Conservation (phyloP, 37 sponge, comb jelly and placozoan genomes). For the Oscarella lobularis region DNA sequence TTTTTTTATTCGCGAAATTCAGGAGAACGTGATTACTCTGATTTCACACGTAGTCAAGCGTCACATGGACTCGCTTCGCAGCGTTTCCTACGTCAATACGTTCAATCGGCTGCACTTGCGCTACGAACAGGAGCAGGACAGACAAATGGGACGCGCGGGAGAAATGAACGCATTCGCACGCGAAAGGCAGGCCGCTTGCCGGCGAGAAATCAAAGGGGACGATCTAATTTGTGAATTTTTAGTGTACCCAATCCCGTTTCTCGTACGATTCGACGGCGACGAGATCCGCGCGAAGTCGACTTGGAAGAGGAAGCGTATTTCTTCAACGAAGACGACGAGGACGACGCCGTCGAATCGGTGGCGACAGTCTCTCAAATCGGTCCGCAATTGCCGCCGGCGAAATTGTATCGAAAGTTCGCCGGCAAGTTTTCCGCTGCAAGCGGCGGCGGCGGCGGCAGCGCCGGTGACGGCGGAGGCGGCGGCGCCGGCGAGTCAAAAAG, state of each 20-base stretch:
- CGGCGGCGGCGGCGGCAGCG: too few species aligned
- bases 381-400: too few species aligned
- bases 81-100: constrained; percentile 64
- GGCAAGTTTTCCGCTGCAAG: too few species aligned
- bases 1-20: neutral
- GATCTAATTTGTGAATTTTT: constrained; percentile 1
- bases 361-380: too few species aligned
- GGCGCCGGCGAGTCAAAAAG: too few species aligned
- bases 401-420: too few species aligned
- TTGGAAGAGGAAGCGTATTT: constrained; percentile 92
- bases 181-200: neutral
- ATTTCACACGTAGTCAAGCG: constrained; percentile 59
- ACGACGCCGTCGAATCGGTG: constrained; percentile 3
- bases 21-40: constrained; percentile 60
- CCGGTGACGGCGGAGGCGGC: too few species aligned
- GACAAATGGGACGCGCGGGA: too few species aligned
- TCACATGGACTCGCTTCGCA: constrained; percentile 32
- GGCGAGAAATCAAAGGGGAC: too few species aligned
- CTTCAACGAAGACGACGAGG: constrained; percentile 71
- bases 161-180: too few species aligned
- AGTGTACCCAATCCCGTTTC: constrained; percentile 4
- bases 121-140: constrained; percentile 53
- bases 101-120: constrained; percentile 50
- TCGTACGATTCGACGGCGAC: constrained; percentile 24
- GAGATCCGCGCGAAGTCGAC: constrained; percentile 70